phyloP scores from a whole-genome alignment of 2,113 vertebrate genomes.

The Syrrhaptes paradoxus region DNA sequence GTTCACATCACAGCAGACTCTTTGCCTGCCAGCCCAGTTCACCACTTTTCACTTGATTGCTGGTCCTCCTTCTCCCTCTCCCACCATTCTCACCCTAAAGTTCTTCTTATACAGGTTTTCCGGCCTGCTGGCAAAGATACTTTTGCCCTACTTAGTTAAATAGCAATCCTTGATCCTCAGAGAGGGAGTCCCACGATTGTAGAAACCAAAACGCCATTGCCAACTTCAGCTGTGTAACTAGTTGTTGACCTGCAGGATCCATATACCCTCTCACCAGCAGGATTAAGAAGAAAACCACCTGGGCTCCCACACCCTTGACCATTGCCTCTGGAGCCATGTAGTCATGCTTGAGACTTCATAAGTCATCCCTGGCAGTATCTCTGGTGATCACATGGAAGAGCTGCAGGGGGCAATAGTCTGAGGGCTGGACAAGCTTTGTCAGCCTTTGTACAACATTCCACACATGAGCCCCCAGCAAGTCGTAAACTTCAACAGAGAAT shows the following conservation, averaged over 20 bases:
- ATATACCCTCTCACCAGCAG: not conserved
- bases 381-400: not conserved
- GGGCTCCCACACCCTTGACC: no score
- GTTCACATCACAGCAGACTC: not conserved
- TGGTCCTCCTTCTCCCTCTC: not conserved
- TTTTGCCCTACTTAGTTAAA: not conserved
- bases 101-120: not conserved
- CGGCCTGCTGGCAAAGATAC: not conserved
- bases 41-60: not conserved
- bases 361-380: not conserved
- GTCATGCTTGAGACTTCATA: not conserved
- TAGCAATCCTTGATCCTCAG: not conserved
- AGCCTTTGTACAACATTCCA: not conserved
- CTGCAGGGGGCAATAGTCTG: fast-evolving
- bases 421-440: not conserved
- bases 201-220: not conserved
- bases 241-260: not conserved
- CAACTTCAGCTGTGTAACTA: not conserved
- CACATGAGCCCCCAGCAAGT: not conserved
- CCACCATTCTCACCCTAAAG: not conserved
- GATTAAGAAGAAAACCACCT: not conserved
- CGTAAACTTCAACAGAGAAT: not conserved
- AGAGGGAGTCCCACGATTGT: not conserved
- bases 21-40: not conserved
- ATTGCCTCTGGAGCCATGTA: not conserved